Evolutionary conservation across 2,888 invertebrate species (phyloP).

Genomic region (Ptilodon capucinus): DNA sequence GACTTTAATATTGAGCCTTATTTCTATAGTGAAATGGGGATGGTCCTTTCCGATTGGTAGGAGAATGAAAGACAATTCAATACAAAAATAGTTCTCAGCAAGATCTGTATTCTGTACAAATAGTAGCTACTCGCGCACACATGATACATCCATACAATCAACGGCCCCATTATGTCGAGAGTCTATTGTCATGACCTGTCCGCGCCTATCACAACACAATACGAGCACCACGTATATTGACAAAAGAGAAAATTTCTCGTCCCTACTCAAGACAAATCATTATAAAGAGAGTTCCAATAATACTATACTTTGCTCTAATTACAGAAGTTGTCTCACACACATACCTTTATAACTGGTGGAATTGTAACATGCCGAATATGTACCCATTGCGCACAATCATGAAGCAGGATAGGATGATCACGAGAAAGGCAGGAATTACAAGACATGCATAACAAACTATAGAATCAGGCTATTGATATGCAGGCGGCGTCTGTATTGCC

Average conservation of each 20-base stretch:
- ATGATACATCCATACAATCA: conserved; percentile 68
- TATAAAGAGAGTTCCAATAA: conserved; percentile 9
- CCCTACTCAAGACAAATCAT: conserved; percentile 34
- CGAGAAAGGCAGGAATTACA: conserved; percentile 45
- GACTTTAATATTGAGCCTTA: too few species aligned
- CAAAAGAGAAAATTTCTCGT: conserved; percentile 60
- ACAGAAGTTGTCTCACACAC: too few species aligned
- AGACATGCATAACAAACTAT: conserved; percentile 54
- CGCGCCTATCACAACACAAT: conserved; percentile 72
- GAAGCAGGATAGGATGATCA: conserved; percentile 40
- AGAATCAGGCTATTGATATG: conserved; percentile 50
- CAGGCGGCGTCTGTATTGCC: conserved; percentile 40
- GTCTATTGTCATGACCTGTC: conserved; percentile 74
- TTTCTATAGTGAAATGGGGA: too few species aligned
- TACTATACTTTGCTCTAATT: not conserved
- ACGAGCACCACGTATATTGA: conserved; percentile 57
- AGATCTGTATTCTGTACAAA: conserved; percentile 50
- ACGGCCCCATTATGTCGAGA: conserved; percentile 76
- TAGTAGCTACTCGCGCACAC: conserved; percentile 49
- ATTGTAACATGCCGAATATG: not conserved
- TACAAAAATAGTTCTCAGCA: conserved; percentile 43
- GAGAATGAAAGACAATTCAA: conserved; percentile 14
- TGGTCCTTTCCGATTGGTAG: not conserved
- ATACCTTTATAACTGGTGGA: not conserved
- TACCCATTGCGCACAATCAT: conserved; percentile 22